A percentile compares a stretch with the other conserved stretches of the same genome.
These are phyloP conservation scores for Montipora capricornis DNA, from an alignment of 64 coral and sea anemone species.

Conservation along the genomic window DNA sequence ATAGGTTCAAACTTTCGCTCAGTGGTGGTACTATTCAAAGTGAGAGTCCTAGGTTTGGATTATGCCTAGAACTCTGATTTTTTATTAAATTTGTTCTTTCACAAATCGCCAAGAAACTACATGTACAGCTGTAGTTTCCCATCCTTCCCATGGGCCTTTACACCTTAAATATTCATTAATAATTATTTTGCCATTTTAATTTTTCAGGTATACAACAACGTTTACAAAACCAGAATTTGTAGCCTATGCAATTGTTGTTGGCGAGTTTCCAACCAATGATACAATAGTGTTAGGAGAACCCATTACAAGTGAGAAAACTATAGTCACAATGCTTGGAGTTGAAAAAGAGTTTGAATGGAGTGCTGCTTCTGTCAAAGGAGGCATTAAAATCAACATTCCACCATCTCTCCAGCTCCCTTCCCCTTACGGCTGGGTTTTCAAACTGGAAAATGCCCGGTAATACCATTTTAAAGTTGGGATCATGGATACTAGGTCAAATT, in stretches of 20 bases:
- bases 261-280: slow-evolving; percentile 23
- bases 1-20: too few relatives aligned
- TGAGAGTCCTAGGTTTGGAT: too few relatives aligned
- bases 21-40: too few relatives aligned
- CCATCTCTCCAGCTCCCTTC: not conserved
- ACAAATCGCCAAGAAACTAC: too few relatives aligned
- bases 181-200: not conserved
- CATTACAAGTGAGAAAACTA: slow-evolving; percentile 5
- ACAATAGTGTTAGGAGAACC: slow-evolving; percentile 23
- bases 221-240: slow-evolving; percentile 12
- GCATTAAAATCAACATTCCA: slow-evolving; percentile 30
- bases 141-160: too few relatives aligned
- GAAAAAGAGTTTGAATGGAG: slow-evolving; percentile 8
- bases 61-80: too few relatives aligned
- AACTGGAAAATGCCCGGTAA: not conserved
- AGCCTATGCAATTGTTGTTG: slow-evolving; percentile 25
- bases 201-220: slow-evolving; percentile 25
- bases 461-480: too few relatives aligned
- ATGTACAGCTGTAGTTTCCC: too few relatives aligned
- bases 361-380: not conserved
- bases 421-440: not conserved
- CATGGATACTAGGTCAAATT: too few relatives aligned
- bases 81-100: too few relatives aligned
- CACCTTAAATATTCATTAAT: too few relatives aligned
- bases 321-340: not conserved